These are phyloP conservation scores for Hippopotamyrus pictus DNA, from an alignment of 2,797 vertebrate species.

Conservation along the genomic window DNA sequence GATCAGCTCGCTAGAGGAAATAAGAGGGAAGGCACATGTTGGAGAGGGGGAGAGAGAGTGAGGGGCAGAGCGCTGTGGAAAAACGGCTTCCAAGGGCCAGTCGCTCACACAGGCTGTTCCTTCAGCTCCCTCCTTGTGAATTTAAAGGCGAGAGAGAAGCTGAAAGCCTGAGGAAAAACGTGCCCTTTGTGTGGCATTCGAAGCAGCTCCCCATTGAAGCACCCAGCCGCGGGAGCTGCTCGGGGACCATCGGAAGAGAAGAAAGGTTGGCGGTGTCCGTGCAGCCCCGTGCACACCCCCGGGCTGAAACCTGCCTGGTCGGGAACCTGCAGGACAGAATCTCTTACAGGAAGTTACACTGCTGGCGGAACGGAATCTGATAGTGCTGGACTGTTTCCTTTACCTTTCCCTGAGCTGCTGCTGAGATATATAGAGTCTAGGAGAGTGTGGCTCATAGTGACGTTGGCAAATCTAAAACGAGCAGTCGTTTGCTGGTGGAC, in stretches of 20 bases:
- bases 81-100: neutral
- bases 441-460: conserved; percentile 21
- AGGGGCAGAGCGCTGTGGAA: conserved; percentile 24
- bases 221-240: conserved; percentile 19
- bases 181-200: conserved; percentile 3
- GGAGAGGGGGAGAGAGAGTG: conserved; percentile 21
- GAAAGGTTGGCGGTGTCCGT: neutral
- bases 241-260: conserved; percentile 5
- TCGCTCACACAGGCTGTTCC: neutral
- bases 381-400: conserved; percentile 33
- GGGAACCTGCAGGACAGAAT: neutral
- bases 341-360: neutral
- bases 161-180: neutral
- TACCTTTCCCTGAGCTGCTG: conserved; percentile 29
- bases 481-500: neutral
- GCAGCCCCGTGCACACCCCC: neutral
- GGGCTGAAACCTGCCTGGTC: neutral
- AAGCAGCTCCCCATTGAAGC: neutral
- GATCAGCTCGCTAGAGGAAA: conserved; percentile 32
- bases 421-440: conserved; percentile 23
- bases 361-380: conserved; percentile 37
- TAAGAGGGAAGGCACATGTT: conserved; percentile 13
- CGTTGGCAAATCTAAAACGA: neutral
- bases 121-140: neutral
- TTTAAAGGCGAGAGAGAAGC: conserved; percentile 13